Conservation (phyloP, 2,888 invertebrate species). For the Eurytoma californica region DNA sequence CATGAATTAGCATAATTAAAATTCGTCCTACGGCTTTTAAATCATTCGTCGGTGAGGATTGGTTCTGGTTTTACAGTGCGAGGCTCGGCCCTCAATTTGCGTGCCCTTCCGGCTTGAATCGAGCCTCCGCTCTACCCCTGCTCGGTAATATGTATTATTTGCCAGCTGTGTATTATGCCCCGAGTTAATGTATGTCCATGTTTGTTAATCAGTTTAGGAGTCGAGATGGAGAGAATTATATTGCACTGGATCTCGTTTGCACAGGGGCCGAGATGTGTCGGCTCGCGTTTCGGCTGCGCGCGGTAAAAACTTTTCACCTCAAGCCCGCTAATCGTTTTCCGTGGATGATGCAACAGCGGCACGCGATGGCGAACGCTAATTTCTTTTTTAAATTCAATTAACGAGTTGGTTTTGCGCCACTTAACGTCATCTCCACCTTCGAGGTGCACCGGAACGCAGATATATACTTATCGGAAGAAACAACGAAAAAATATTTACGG, state of each 20-base stretch:
- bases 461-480: too few species aligned
- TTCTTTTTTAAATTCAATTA: too few species aligned
- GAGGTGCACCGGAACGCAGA: too few species aligned
- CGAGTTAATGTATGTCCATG: constrained; percentile 1
- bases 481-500: too few species aligned
- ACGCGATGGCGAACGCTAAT: too few species aligned
- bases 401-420: too few species aligned
- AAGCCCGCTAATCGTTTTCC: too few species aligned
- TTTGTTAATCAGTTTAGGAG: constrained; percentile 30
- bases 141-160: background rate
- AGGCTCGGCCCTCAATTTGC: constrained; percentile 4
- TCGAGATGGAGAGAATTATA: constrained; percentile 6
- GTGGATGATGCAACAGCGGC: too few species aligned
- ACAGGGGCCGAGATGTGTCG: background rate
- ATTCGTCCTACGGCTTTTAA: constrained; percentile 30
- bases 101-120: constrained; percentile 15
- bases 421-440: too few species aligned
- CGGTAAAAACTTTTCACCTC: background rate
- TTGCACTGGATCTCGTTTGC: background rate
- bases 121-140: background rate
- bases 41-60: constrained; percentile 14
- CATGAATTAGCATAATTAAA: constrained; percentile 42
- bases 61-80: background rate
- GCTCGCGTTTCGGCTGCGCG: background rate
- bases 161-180: constrained; percentile 23